Percentiles rank a stretch among this genome's conserved stretches.
Conservation (phyloP, 2,888 invertebrate species). For the Dynastes maya region DNA sequence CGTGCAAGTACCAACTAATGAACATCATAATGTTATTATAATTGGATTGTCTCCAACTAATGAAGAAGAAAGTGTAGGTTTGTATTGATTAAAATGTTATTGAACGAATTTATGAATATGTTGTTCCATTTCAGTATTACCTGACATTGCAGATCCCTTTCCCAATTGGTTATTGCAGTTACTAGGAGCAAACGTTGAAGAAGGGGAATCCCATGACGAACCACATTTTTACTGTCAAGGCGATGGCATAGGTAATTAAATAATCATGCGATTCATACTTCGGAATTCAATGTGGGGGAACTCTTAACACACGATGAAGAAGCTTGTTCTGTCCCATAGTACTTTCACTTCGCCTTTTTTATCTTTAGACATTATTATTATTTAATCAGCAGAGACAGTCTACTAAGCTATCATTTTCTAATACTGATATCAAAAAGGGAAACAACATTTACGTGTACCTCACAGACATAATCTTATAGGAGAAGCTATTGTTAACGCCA, state of each 20-base stretch:
- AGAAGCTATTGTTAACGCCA: no score
- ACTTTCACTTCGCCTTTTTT: neutral
- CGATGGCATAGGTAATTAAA: conserved; percentile 67
- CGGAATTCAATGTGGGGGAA: no score
- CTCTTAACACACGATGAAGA: no score
- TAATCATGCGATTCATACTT: no score
- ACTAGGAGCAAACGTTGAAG: conserved; percentile 60
- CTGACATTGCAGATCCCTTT: conserved; percentile 61
- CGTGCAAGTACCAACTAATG: neutral
- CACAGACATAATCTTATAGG: no score
- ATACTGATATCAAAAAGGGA: no score
- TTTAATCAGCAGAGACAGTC: no score
- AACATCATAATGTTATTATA: conserved; percentile 46
- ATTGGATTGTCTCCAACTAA: conserved; percentile 45
- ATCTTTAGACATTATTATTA: no score
- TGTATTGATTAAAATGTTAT: conserved; percentile 25
- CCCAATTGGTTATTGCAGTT: conserved; percentile 68
- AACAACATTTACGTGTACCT: no score
- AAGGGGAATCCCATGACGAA: conserved; percentile 61
- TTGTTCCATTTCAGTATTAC: conserved; percentile 45
- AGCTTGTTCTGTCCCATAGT: neutral
- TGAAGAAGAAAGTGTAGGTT: conserved; percentile 53
- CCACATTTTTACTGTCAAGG: conserved; percentile 70
- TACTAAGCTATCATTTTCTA: no score
- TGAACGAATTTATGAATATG: neutral